These are phyloP conservation scores for Jaculus jaculus DNA, from an alignment of 2,113 vertebrate species.

Conservation along the genomic window DNA sequence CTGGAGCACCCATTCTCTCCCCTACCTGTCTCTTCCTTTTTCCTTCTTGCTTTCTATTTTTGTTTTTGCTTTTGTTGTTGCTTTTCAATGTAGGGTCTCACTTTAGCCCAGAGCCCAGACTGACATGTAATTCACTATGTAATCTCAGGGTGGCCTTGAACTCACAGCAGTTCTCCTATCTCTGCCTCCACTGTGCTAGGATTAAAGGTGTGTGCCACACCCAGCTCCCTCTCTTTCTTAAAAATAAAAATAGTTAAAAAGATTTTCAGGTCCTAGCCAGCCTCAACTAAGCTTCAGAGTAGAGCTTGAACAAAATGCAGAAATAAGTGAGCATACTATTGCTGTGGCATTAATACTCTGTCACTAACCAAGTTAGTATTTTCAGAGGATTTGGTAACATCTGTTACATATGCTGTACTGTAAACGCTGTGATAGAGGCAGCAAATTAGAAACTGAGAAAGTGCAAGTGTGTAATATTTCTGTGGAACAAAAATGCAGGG, in stretches of 20 bases:
- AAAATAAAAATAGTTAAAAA: not conserved
- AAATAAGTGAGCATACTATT: not conserved
- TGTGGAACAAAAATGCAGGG: not conserved
- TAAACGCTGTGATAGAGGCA: not conserved
- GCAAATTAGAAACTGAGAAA: slow-evolving; percentile 1
- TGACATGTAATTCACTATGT: no score
- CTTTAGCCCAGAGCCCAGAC: no score
- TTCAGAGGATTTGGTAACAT: not conserved
- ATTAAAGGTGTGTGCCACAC: no score
- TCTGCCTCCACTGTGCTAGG: no score
- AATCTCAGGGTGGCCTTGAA: no score
- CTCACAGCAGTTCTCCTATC: no score
- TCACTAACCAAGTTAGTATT: slow-evolving; percentile 15
- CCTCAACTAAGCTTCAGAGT: not conserved
- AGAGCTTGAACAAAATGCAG: not conserved
- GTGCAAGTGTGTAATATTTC: not conserved
- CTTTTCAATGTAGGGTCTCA: no score
- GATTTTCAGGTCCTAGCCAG: not conserved
- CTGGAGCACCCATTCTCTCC: no score
- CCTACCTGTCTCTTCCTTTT: no score
- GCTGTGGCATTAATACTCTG: slow-evolving; percentile 1
- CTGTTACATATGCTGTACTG: not conserved
- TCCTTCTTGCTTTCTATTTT: no score
- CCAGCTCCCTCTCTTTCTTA: no score
- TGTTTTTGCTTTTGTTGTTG: no score